Conservation (phyloP, 2,797 vertebrate genomes). For the Tapera naevia region DNA sequence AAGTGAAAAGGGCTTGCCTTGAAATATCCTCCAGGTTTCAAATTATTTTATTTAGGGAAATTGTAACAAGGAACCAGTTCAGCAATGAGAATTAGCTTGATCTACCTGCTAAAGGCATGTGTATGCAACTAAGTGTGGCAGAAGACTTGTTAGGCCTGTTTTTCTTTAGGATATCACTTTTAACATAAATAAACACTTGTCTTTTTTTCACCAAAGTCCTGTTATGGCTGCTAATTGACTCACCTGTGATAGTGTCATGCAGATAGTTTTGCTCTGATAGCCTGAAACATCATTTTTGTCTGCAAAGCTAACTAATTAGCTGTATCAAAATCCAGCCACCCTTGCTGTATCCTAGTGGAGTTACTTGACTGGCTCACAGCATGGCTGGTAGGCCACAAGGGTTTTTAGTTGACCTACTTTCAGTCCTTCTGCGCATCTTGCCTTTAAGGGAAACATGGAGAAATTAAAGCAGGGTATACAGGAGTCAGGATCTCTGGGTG, state of each 20-base stretch:
- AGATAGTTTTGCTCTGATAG: neutral
- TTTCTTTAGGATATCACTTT: neutral
- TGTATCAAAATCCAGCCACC: neutral
- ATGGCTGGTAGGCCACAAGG: neutral
- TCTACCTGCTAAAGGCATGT: neutral
- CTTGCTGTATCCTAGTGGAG: neutral
- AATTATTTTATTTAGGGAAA: neutral
- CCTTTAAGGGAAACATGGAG: neutral
- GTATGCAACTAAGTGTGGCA: neutral
- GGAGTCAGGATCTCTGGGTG: neutral
- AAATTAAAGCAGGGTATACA: neutral
- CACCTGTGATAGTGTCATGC: rapidly evolving
- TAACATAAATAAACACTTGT: neutral
- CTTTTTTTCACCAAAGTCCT: neutral
- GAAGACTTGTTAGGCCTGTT: conserved; percentile 38
- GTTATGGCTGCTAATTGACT: neutral
- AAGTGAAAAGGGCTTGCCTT: conserved; percentile 4
- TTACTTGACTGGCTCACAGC: conserved; percentile 27
- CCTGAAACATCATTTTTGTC: rapidly evolving
- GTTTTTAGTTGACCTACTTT: conserved; percentile 59
- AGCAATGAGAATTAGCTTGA: neutral
- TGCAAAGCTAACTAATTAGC: neutral
- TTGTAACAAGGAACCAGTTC: conserved; percentile 50
- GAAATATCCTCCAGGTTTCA: neutral
- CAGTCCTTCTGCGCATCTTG: neutral